Base-by-base conservation (phyloP, 2,888 invertebrate species). In the Lepetodrilus schrolli region DNA sequence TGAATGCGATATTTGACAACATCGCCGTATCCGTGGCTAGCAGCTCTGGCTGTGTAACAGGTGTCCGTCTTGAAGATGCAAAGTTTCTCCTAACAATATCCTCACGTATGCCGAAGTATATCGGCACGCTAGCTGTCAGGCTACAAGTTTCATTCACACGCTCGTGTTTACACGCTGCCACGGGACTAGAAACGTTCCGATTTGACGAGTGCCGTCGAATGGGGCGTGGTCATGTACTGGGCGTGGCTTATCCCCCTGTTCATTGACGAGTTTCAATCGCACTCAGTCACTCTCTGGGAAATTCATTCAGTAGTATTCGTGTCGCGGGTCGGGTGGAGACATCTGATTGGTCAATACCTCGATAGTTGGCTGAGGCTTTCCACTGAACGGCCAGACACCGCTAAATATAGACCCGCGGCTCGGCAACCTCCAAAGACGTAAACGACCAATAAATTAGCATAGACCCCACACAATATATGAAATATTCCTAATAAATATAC, bases 391-490 rank as follows among this genome's bases (percentile, higher is more conserved):
- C 58, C 30, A 58, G 58, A 58, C 58, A 30, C 7, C 17, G 43
- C 70, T 49, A 70, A 70, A 70, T 30, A 70, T 70, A 70, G 70
- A 70, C 36, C 20, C 47, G 30, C 2, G 21, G 34, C 70, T 70
- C 70, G 70, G 70, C 70, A 70, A 70, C 70, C 50, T n/a, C n/a
- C n/a, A 43, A 37, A 58, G 68, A 47, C 47, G 21, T 21, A 43
- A n/a, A 43, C n/a, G 26, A 43, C 47, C 47, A 43, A 68, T 70
- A 70, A 70, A 70, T 70, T 70, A 70, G 70, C 70, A 70, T 70
- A 70, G 68, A 43, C 37, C 66, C 26, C 66, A 58, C 58, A 58
- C 58, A 58, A 58, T 43, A 43, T 17, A 43, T n/a, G n/a, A n/a
- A n/a, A n/a, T n/a, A n/a, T n/a, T n/a, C n/a, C n/a, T n/a, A n/a